These are phyloP conservation scores for Smutsia gigantea DNA, from an alignment of 2,797 vertebrate genomes.

Conservation along the genomic window DNA sequence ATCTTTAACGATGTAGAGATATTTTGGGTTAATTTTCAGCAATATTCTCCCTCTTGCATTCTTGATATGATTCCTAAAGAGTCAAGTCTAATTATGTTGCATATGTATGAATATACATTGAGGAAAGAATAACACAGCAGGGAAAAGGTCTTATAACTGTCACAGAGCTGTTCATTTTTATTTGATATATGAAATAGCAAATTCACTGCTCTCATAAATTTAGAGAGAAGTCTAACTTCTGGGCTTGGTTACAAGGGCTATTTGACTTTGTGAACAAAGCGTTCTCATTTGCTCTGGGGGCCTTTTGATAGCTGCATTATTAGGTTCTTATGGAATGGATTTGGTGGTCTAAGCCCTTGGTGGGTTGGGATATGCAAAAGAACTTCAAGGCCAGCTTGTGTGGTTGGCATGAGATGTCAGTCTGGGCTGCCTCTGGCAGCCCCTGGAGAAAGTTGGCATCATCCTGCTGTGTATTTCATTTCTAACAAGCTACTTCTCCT, in stretches of 20 bases:
- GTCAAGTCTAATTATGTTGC: not conserved
- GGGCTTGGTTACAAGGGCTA: not conserved
- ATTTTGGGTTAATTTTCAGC: not conserved
- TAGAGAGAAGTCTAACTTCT: not conserved
- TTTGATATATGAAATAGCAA: slow-evolving; percentile 42
- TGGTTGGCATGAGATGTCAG: not conserved
- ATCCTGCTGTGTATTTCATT: not conserved
- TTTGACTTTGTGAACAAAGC: slow-evolving; percentile 36
- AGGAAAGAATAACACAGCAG: slow-evolving; percentile 14
- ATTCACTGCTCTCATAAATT: slow-evolving; percentile 29
- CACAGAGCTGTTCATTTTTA: slow-evolving; percentile 9
- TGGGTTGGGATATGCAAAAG: not conserved
- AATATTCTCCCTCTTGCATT: not conserved
- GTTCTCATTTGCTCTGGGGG: slow-evolving; percentile 42
- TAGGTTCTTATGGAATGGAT: slow-evolving; percentile 33
- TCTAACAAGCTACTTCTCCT: not conserved
- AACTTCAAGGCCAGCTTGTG: not conserved
- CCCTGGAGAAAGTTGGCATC: not conserved
- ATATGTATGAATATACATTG: not conserved
- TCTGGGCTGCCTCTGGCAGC: not conserved
- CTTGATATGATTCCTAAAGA: slow-evolving; percentile 38
- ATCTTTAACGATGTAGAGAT: not conserved
- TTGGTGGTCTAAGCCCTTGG: slow-evolving; percentile 36
- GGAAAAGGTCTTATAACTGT: slow-evolving; percentile 29
- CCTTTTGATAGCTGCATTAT: slow-evolving; percentile 24